Percentiles rank a stretch among this genome's conserved stretches.
These are phyloP conservation scores for Petrosia ficiformis DNA, from an alignment of 37 sponge, comb jelly and placozoan genomes.

Conservation along the genomic window DNA sequence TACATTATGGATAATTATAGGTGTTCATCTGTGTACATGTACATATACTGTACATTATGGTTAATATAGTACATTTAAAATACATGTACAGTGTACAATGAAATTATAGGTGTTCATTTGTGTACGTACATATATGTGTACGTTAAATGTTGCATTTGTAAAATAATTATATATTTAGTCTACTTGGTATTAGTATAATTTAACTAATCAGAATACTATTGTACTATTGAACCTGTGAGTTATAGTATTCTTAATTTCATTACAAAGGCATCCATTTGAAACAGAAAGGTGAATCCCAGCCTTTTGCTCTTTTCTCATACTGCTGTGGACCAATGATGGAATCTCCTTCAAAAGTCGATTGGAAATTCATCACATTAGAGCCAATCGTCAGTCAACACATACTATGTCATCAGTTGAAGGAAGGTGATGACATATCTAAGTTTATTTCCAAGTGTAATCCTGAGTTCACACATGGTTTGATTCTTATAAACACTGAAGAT, in stretches of 20 bases:
- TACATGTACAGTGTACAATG: too few relatives aligned
- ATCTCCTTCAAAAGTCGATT: slow-evolving; percentile 14
- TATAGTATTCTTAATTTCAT: not conserved
- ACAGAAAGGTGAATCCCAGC: slow-evolving; percentile 4
- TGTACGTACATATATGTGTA: too few relatives aligned
- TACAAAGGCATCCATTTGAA: slow-evolving; percentile 41
- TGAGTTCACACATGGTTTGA: slow-evolving; percentile 22
- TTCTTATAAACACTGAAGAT: slow-evolving; percentile 48
- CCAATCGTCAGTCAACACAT: slow-evolving; percentile 33
- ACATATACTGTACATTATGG: too few relatives aligned
- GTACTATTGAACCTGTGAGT: too few relatives aligned
- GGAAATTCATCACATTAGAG: slow-evolving; percentile 37
- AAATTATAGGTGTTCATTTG: too few relatives aligned
- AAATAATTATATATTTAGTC: too few relatives aligned
- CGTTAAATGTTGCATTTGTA: too few relatives aligned
- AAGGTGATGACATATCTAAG: slow-evolving; percentile 11
- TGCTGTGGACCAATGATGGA: slow-evolving; percentile 28
- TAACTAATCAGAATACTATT: too few relatives aligned
- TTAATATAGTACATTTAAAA: too few relatives aligned
- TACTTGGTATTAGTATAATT: too few relatives aligned
- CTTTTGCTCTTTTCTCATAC: slow-evolving; percentile 37
- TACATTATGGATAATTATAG: too few relatives aligned
- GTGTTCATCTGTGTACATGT: too few relatives aligned
- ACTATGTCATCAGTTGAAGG: slow-evolving; percentile 25
- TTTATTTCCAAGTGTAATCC: slow-evolving; percentile 22